phyloP scores from a whole-genome alignment of 2,113 vertebrate species.

The Oostethus manadensis region DNA sequence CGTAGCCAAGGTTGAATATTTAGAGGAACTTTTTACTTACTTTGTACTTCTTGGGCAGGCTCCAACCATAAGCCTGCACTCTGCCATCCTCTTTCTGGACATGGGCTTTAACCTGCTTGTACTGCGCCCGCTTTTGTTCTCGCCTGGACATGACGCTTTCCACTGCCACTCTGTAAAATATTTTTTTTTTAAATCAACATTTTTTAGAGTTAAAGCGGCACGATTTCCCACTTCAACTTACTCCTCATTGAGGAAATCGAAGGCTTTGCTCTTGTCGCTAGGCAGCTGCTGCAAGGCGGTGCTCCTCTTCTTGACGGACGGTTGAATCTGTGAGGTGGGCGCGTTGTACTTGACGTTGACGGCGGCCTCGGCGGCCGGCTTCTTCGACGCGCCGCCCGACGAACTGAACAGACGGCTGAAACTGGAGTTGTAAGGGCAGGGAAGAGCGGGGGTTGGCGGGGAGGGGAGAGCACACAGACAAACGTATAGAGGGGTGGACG shows the following conservation, averaged over 20 bases:
- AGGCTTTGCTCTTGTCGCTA: conserved; percentile 95
- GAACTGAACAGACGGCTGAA: conserved; percentile 98
- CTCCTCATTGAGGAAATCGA: conserved; percentile 98
- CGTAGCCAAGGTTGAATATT: too few relatives aligned
- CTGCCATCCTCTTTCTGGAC: conserved; percentile 94
- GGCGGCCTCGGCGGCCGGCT: conserved; percentile 78
- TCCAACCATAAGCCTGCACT: conserved; percentile 96
- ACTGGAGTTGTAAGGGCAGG: conserved; percentile 70
- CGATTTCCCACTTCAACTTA: conserved; percentile 60
- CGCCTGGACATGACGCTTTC: conserved; percentile 82
- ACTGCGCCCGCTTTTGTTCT: conserved; percentile 95
- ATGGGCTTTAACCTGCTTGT: conserved; percentile 94
- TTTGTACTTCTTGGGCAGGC: conserved; percentile 92
- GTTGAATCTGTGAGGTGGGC: conserved; percentile 91
- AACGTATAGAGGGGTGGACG: conserved; percentile 69
- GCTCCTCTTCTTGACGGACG: conserved; percentile 93
- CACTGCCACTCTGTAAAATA: conserved; percentile 70
- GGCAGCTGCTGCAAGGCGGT: conserved; percentile 91
- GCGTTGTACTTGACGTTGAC: conserved; percentile 97
- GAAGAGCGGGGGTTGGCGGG: conserved; percentile 39
- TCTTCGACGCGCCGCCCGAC: conserved; percentile 84
- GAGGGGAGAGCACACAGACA: conserved; percentile 55
- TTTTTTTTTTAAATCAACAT: too few relatives aligned
- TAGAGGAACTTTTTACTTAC: conserved; percentile 58
- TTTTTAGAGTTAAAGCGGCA: neutral